A percentile compares a stretch with the other conserved stretches of the same genome.
Evolutionary conservation across 2,797 vertebrate genomes (phyloP).

Genomic region (Hoplostethus atlanticus): DNA sequence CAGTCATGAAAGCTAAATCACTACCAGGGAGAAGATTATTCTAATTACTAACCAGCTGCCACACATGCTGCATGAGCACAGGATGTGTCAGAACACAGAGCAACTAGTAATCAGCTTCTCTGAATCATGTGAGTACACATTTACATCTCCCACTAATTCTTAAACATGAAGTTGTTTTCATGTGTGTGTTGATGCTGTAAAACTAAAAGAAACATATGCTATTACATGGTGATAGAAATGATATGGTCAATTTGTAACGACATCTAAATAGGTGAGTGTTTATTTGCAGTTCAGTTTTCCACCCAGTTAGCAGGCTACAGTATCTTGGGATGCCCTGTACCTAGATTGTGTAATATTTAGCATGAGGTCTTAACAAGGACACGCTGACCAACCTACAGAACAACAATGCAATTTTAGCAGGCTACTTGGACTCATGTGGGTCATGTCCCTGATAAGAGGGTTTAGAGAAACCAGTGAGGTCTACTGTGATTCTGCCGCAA

Average conservation of each 20-base stretch:
- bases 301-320: constrained; percentile 3
- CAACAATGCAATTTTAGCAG: constrained; percentile 22
- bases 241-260: constrained; percentile 73
- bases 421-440: constrained; percentile 23
- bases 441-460: constrained; percentile 45
- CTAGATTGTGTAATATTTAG: constrained; percentile 22
- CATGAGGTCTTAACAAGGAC: constrained; percentile 19
- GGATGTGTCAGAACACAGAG: constrained; percentile 80
- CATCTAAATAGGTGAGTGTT: constrained; percentile 54
- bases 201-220: constrained; percentile 70
- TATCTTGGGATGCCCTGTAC: constrained; percentile 11
- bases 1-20: constrained; percentile 85
- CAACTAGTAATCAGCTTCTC: constrained; percentile 78
- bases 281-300: constrained; percentile 61
- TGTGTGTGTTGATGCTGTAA: constrained; percentile 76
- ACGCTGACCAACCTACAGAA: constrained; percentile 45
- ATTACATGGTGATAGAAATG: constrained; percentile 64
- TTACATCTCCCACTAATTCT: constrained; percentile 74
- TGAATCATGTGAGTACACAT: constrained; percentile 76
- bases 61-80: constrained; percentile 77
- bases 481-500: constrained; percentile 45
- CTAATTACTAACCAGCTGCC: constrained; percentile 86
- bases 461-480: constrained; percentile 17
- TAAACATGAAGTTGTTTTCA: constrained; percentile 79
- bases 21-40: constrained; percentile 87